Evolutionary conservation across 2,113 vertebrate species (phyloP), one percentile per base, ranked within the genome.

Genomic region (Esox niger): DNA sequence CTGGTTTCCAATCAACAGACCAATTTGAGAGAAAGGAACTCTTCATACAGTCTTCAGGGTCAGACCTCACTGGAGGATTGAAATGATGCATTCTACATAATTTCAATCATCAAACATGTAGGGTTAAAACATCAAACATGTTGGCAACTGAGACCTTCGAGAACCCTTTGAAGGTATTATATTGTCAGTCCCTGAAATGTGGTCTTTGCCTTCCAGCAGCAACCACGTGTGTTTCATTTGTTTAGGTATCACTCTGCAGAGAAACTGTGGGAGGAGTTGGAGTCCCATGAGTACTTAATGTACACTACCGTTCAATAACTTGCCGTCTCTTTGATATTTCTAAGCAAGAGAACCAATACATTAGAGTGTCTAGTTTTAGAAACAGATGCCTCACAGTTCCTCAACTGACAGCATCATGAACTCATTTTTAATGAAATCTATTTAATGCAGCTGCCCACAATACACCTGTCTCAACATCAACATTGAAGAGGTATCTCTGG

Each of bases 1-100:
- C 56, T 30, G 63, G 56, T 38, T 43, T 47, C 47, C 33, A 83
- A 76, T 76, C 78, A 79, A 70, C 76, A 71, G 62, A 67, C n/a
- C 61, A 67, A 29, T 77, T 75, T 59, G 32, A 59, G 31, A 27
- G 57, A 38, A 62, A 30, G 17, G 30, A 13, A 21, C 35, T 61
- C 66, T 54, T 49, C 56, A 7, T 61, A 58, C 21, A 27, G 64
- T 20, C 21, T n/a, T 27, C 25, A 59, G 57, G 3, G 11, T 43
- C 13, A 32, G n/a, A 66, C 64, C 38, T 32, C 21, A 25, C 10
- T n/a, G 20, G 27, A 9, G 64, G n/a, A 54, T 46, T 63, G 35
- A 63, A 35, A 27, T 47, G 26, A 43, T 15, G 25, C 10, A 11
- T 27, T 63, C 38, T 46, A 5, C 10, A 57, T 57, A 21, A 17